These are phyloP conservation scores for Poliocrania exsul DNA, from an alignment of 2,797 vertebrate species.

Conservation along the genomic window DNA sequence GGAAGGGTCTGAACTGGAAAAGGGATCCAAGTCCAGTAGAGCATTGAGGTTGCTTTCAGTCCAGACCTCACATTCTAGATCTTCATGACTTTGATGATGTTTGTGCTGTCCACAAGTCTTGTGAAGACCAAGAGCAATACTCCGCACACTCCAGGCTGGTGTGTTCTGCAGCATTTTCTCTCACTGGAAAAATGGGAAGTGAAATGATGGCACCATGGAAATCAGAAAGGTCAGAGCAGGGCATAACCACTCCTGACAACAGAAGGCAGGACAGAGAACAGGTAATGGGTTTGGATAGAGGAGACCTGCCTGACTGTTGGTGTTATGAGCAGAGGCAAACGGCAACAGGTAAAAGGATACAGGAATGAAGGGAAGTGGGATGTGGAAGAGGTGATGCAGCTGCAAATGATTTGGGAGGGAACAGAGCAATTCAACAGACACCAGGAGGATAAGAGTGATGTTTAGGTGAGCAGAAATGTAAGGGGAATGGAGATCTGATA, in stretches of 20 bases:
- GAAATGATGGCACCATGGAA: neutral
- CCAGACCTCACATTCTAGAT: neutral
- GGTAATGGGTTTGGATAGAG: neutral
- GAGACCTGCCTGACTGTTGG: neutral
- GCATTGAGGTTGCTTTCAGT: neutral
- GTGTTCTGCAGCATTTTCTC: neutral
- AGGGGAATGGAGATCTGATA: neutral
- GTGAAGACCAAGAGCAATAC: neutral
- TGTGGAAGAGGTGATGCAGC: neutral
- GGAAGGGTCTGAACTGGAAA: neutral
- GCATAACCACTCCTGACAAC: neutral
- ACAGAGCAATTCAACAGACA: neutral
- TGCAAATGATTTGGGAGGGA: neutral
- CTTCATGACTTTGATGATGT: neutral
- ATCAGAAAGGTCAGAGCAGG: neutral
- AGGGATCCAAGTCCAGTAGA: neutral
- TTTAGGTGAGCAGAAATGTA: neutral
- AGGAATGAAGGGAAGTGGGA: neutral
- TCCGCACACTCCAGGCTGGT: neutral
- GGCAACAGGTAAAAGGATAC: neutral
- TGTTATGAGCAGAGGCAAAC: neutral
- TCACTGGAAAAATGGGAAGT: neutral
- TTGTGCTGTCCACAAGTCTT: neutral
- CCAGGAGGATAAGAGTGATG: neutral
- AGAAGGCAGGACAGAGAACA: neutral